Evolutionary conservation across 2,888 invertebrate genomes (phyloP).

Genomic region (Plagodis pulveraria): DNA sequence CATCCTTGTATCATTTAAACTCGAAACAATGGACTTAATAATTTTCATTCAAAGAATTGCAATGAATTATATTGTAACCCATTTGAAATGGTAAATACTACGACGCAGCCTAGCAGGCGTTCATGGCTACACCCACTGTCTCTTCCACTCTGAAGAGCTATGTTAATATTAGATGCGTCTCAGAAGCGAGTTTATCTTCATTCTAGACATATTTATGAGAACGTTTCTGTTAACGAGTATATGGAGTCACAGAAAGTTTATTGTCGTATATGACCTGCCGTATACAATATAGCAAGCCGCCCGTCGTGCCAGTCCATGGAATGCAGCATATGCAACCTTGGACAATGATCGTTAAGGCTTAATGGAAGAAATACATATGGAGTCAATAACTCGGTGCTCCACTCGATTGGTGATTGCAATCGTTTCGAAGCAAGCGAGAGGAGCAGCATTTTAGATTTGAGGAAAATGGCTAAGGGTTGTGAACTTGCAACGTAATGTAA

Average conservation of each 20-base stretch:
- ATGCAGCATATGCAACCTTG: conserved; percentile 52
- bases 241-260: conserved; percentile 56
- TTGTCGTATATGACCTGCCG: conserved; percentile 55
- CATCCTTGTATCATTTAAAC: conserved; percentile 16
- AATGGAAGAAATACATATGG: conserved; percentile 50
- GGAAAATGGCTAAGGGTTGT: conserved; percentile 43
- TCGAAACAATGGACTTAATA: conserved; percentile 22
- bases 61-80: conserved; percentile 10
- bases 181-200: conserved; percentile 65
- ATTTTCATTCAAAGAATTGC: conserved; percentile 24
- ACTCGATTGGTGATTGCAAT: conserved; percentile 56
- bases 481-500: conserved; percentile 36
- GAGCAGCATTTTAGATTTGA: too few species aligned
- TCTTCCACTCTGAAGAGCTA: conserved; percentile 36
- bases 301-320: conserved; percentile 39
- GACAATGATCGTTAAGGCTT: conserved; percentile 59
- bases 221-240: conserved; percentile 57
- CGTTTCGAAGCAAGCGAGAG: conserved; percentile 29
- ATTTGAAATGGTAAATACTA: conserved; percentile 26
- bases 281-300: conserved; percentile 37
- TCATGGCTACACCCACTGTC: conserved; percentile 54
- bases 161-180: conserved; percentile 65
- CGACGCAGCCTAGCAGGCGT: conserved; percentile 35
- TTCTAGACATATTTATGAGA: conserved; percentile 64
- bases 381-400: conserved; percentile 64